These are phyloP conservation scores for Globodera ellingtonae DNA, from an alignment of 1,140 invertebrate species.

Conservation along the genomic window DNA sequence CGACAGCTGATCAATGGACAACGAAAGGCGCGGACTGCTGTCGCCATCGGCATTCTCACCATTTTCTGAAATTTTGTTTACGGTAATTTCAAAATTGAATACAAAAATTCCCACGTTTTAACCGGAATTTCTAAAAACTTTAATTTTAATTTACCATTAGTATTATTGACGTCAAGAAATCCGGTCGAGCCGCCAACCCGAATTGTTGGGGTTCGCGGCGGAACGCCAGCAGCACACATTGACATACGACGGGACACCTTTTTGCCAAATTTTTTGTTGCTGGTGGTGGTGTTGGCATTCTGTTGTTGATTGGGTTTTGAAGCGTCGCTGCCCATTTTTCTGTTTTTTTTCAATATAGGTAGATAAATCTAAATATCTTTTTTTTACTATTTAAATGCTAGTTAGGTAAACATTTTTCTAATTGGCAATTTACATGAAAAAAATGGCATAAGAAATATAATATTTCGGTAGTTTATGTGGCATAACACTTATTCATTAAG, in stretches of 20 bases:
- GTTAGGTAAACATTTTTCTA: no score
- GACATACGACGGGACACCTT: conserved; percentile 26
- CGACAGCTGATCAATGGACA: conserved; percentile 23
- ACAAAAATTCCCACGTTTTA: not conserved
- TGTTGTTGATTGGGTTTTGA: not conserved
- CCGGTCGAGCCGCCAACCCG: conserved; percentile 18
- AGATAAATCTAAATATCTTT: no score
- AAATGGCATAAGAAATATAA: no score
- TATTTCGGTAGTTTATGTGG: no score
- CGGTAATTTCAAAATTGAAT: conserved; percentile 6
- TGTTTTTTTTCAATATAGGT: no score
- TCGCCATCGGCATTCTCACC: not conserved
- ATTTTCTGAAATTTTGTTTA: conserved; percentile 4
- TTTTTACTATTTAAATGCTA: no score
- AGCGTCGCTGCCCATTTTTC: not conserved
- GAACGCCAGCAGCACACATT: conserved; percentile 5
- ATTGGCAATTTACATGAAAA: no score
- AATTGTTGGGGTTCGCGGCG: conserved; percentile 21
- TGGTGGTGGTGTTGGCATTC: not conserved
- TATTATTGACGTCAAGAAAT: conserved; percentile 7
- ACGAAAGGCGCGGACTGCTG: conserved; percentile 14
- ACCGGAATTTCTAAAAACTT: not conserved
- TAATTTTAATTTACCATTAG: not conserved
- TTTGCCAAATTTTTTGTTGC: not conserved
- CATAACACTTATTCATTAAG: no score